Conservation (phyloP, 2,797 vertebrate species). For the Poecile montanus region DNA sequence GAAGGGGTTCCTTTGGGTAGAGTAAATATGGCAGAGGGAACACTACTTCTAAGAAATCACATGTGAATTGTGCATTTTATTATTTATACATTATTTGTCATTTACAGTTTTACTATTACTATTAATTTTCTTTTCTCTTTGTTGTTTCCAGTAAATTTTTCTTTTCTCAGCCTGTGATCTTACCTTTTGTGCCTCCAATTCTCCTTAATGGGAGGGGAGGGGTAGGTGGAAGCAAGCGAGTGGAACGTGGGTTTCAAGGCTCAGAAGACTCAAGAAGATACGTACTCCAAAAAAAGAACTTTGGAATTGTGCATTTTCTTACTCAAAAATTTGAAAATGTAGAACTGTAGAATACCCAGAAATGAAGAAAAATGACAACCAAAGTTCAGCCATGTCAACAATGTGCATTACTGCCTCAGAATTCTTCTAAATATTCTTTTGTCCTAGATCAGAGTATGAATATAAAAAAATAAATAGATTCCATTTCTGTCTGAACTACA, state of each 20-base stretch:
- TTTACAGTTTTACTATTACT: not conserved
- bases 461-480: not conserved
- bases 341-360: not conserved
- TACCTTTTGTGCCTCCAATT: not conserved
- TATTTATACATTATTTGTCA: too few species aligned
- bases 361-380: not conserved
- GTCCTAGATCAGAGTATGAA: not conserved
- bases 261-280: not conserved
- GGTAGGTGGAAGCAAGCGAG: fast-evolving
- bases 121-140: not conserved
- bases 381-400: not conserved
- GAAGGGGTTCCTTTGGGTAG: not conserved
- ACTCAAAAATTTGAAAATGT: not conserved
- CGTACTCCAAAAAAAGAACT: not conserved
- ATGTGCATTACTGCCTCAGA: not conserved
- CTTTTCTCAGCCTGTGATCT: not conserved
- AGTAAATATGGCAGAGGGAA: not conserved
- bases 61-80: not conserved
- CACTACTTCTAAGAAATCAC: not conserved
- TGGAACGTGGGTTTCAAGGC: not conserved
- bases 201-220: too few species aligned
- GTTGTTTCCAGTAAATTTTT: not conserved
- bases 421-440: not conserved
- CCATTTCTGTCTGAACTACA: not conserved
- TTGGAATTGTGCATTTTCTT: not conserved